These are phyloP conservation scores for Drosophila meridiana DNA, from an alignment of 2,888 invertebrate genomes.

Conservation along the genomic window DNA sequence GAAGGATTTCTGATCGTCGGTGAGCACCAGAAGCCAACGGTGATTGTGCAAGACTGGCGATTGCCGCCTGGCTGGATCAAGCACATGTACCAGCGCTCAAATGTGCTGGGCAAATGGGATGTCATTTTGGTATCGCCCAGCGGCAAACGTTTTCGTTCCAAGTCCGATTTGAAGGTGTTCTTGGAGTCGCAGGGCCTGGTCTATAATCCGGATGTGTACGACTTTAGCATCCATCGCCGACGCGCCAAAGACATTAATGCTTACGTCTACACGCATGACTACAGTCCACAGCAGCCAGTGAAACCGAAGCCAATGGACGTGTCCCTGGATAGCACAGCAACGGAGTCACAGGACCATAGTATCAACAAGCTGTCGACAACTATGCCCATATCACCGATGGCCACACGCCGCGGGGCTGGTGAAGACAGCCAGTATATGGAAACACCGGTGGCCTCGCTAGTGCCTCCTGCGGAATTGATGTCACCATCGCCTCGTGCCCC, in stretches of 20 bases:
- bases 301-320: conserved; percentile 72
- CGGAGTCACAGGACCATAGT: conserved; percentile 36
- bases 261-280: conserved; percentile 84
- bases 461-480: conserved; percentile 83
- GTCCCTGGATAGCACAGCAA: conserved; percentile 33
- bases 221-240: conserved; percentile 87
- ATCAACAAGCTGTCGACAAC: conserved; percentile 33
- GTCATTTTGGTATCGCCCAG: conserved; percentile 89
- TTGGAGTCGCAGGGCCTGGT: conserved; percentile 84
- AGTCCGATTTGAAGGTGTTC: conserved; percentile 86
- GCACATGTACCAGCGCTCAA: conserved; percentile 90
- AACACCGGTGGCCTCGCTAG: conserved; percentile 77
- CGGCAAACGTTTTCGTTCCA: conserved; percentile 88
- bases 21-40: conserved; percentile 85
- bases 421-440: conserved; percentile 76
- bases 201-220: conserved; percentile 87
- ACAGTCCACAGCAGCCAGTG: conserved; percentile 79
- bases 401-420: conserved; percentile 23
- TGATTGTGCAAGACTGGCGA: conserved; percentile 90
- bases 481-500: conserved; percentile 75
- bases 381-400: conserved; percentile 36
- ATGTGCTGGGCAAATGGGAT: conserved; percentile 92
- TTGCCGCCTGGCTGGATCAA: conserved; percentile 92
- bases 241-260: conserved; percentile 85
- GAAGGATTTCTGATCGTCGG: conserved; percentile 85